Evolutionary conservation across 2,797 vertebrate species (phyloP).

Genomic region (Prunella strophiata): DNA sequence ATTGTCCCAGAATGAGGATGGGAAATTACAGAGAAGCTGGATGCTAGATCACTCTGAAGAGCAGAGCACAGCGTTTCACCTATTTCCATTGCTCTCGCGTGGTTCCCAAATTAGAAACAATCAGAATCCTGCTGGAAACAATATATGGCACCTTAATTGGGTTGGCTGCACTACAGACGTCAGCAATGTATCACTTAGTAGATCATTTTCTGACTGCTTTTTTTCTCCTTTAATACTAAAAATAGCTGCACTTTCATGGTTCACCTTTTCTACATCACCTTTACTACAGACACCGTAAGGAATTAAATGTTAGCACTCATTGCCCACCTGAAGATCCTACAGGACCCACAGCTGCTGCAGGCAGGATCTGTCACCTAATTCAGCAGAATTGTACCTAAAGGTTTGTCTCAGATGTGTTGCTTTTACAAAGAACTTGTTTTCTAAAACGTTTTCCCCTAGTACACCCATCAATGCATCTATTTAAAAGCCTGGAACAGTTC

Average conservation of each 20-base stretch:
- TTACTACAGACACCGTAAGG: background rate
- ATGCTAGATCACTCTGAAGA: background rate
- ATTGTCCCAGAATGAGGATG: background rate
- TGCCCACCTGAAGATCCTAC: background rate
- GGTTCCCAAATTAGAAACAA: constrained; percentile 65
- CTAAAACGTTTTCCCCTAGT: background rate
- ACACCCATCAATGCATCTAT: background rate
- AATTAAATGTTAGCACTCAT: background rate
- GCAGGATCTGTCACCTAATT: background rate
- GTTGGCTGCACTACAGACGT: constrained; percentile 47
- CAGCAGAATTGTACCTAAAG: background rate
- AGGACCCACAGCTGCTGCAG: background rate
- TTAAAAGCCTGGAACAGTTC: background rate
- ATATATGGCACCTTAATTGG: constrained; percentile 54
- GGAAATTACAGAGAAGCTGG: background rate
- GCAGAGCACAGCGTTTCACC: constrained; percentile 15
- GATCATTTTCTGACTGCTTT: background rate
- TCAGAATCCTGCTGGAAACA: constrained; percentile 57
- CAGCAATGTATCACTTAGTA: constrained; percentile 35
- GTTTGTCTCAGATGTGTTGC: background rate
- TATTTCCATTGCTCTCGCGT: constrained; percentile 7
- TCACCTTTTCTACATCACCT: constrained; percentile 52
- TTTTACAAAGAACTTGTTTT: background rate
- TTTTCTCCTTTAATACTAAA: background rate
- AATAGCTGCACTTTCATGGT: constrained; percentile 45